These are phyloP conservation scores for Idaea dimidiata DNA, from an alignment of 2,888 invertebrate species.

Conservation along the genomic window DNA sequence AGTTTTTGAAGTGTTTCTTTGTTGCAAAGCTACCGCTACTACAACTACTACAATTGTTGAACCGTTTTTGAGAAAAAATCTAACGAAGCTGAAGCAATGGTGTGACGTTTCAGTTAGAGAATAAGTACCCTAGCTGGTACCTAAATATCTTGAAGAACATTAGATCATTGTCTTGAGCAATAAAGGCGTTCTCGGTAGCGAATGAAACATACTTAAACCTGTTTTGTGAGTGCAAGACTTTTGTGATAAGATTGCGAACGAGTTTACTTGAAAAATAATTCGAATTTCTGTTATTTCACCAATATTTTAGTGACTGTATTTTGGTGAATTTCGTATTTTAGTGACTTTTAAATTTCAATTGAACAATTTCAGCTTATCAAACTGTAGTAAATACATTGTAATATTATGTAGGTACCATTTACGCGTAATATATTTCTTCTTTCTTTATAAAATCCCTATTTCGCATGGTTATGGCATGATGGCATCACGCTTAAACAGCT, in stretches of 20 bases:
- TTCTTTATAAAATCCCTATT: no score
- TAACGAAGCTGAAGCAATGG: no score
- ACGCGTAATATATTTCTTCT: no score
- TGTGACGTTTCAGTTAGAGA: no score
- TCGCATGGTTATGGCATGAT: no score
- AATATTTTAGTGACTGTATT: background rate
- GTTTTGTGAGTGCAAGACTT: background rate
- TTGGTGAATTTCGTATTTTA: background rate
- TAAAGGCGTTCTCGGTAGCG: slow-evolving; percentile 65
- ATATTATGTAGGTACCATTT: no score
- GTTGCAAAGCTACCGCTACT: no score
- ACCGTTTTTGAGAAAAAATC: no score
- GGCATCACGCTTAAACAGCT: no score
- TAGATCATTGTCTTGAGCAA: slow-evolving; percentile 59
- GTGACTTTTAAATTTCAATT: background rate
- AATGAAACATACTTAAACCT: slow-evolving; percentile 22
- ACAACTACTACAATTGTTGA: no score
- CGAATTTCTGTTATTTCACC: background rate
- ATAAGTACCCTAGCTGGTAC: background rate
- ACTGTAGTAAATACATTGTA: no score
- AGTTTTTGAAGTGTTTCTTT: no score
- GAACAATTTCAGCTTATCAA: background rate
- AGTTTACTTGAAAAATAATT: background rate
- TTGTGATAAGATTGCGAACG: background rate
- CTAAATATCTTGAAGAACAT: slow-evolving; percentile 32